Base-by-base conservation (phyloP, 2,797 vertebrate genomes). In the Thalassophryne amazonica region DNA sequence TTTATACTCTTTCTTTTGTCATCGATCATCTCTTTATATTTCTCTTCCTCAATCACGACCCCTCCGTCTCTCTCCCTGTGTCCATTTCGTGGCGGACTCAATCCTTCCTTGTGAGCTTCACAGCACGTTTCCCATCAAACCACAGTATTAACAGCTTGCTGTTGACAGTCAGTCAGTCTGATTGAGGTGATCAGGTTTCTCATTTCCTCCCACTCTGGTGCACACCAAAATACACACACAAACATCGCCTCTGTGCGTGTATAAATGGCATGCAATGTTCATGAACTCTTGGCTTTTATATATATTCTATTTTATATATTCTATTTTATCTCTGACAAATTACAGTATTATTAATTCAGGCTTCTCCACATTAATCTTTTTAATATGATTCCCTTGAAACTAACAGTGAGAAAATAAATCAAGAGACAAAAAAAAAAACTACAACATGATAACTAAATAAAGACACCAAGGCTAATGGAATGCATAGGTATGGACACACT, bases 121-220 rank as follows among this genome's bases (percentile, higher is more conserved):
- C 48, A 53, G 76, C 90, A 91, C 86, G 86, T 90, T 90, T 91
- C 85, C 81, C 77, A 92, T 92, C 85, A 90, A 54, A 55, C 64
- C 51, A 23, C 49, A 46, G 84, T 78, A 86, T 88, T 88, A 90
- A 83, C 77, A 69, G 77, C 75, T 45, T 28, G 50, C 81, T 88
- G 88, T 86, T 86, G 87, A 90, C 83, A 80, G 85, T 86, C 70
- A 70, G 60, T 76, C 66, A 60, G 63, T 15, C 56, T 60, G 51
- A 83, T 69, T 48, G 58, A 68, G 40, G 7, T n/a, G 39, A 73
- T 80, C 67, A 51, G 46, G 55, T 75, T 73, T 64, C 56, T 72
- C 63, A 68, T 72, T 69, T 70, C 51, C 63, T 59, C 33, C 39
- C 49, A 59, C 35, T 59, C 14, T 19, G 23, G 39, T 52, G 43